phyloP scores from a whole-genome alignment of 2,113 vertebrate genomes.

The Leptosomus discolor region DNA sequence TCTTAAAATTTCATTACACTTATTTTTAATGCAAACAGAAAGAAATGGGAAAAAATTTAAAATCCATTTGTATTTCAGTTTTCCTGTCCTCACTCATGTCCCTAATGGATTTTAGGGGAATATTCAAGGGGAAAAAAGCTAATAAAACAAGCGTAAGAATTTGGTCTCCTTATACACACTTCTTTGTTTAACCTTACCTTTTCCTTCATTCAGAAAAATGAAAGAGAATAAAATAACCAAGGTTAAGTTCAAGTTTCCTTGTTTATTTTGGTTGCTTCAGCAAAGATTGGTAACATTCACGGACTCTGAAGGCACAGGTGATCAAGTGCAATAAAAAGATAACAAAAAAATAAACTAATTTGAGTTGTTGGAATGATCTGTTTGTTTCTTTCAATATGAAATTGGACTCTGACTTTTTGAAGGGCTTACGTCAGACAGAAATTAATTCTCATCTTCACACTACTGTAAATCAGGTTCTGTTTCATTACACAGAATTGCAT shows the following conservation, averaged over 20 bases:
- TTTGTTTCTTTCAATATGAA: background rate
- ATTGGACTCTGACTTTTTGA: background rate
- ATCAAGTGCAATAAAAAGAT: background rate
- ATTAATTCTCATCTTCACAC: background rate
- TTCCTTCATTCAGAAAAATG: background rate
- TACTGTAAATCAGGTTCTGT: background rate
- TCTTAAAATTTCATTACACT: background rate
- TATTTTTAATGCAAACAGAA: background rate
- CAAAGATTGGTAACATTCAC: background rate
- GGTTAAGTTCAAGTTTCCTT: background rate
- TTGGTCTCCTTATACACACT: background rate
- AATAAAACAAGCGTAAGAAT: background rate
- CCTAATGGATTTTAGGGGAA: background rate
- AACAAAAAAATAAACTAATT: background rate
- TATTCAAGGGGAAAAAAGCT: background rate
- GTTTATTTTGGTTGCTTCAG: slow-evolving; percentile 5
- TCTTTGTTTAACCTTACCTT: background rate
- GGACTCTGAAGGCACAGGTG: background rate
- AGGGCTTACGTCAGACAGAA: background rate
- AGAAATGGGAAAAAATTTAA: background rate
- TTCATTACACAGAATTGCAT: background rate
- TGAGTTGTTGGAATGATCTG: background rate
- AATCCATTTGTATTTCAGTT: background rate
- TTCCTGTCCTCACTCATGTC: background rate
- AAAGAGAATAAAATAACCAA: background rate